A percentile compares a stretch with the other conserved stretches of the same genome.
phyloP scores from a whole-genome alignment of 2,888 invertebrate species.

The Amiota mariae region DNA sequence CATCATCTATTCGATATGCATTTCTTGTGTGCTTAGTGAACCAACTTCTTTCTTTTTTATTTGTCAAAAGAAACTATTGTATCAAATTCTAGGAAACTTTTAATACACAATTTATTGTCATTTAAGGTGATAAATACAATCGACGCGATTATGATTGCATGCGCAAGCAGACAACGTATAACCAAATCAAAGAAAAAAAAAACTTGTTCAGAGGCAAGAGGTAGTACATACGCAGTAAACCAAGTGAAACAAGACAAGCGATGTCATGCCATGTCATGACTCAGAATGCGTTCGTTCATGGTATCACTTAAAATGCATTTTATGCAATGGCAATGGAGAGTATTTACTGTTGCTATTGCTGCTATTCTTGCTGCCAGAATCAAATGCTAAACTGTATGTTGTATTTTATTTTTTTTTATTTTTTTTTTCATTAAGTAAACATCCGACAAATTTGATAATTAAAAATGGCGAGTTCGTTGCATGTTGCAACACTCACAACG shows the following conservation, averaged over 20 bases:
- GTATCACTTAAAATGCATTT: constrained; percentile 36
- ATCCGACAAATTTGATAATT: constrained; percentile 33
- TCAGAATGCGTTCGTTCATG: constrained; percentile 42
- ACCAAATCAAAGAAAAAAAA: constrained; percentile 32
- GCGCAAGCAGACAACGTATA: constrained; percentile 50
- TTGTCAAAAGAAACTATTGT: constrained; percentile 32
- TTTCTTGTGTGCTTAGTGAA: no score
- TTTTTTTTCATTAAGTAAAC: background rate
- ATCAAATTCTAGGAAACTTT: constrained; percentile 63
- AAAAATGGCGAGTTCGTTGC: constrained; percentile 58
- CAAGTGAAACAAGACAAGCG: no score
- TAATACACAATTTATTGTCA: constrained; percentile 70
- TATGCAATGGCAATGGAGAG: constrained; percentile 8
- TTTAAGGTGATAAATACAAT: constrained; percentile 69
- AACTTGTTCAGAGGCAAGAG: constrained; percentile 28
- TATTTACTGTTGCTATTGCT: constrained; percentile 21
- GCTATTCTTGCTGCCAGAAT: constrained; percentile 41
- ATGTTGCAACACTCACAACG: constrained; percentile 42
- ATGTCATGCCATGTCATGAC: background rate
- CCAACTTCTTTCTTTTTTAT: no score
- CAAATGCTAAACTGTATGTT: constrained; percentile 48
- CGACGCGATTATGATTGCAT: constrained; percentile 62
- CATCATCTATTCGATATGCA: constrained; percentile 32
- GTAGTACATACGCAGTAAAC: background rate
- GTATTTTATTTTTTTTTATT: no score